Conservation (phyloP, 2,797 vertebrate species). For the Ispidina picta region DNA sequence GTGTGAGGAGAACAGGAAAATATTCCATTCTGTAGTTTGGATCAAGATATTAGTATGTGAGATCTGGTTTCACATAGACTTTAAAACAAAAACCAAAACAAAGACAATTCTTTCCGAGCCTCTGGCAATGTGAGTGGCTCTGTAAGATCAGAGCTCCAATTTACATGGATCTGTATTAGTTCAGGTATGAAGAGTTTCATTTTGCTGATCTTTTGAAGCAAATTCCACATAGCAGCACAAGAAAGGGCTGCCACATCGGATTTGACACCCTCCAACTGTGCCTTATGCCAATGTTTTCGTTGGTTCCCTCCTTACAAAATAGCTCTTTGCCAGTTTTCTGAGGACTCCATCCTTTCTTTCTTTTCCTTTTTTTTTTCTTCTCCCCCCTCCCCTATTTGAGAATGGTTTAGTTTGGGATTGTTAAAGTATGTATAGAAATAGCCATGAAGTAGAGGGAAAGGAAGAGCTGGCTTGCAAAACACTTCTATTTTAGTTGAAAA, state of each 20-base stretch:
- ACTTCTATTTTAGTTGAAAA: slow-evolving; percentile 8
- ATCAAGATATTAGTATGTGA: slow-evolving; percentile 69
- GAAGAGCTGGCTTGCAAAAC: slow-evolving; percentile 25
- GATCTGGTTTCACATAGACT: slow-evolving; percentile 70
- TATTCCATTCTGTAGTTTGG: slow-evolving; percentile 41
- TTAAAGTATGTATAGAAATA: slow-evolving; percentile 61
- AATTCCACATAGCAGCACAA: slow-evolving; percentile 72
- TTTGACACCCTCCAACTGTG: slow-evolving; percentile 76
- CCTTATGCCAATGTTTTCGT: slow-evolving; percentile 71
- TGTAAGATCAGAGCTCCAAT: slow-evolving; percentile 68
- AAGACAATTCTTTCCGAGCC: slow-evolving; percentile 56
- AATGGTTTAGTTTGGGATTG: slow-evolving; percentile 46
- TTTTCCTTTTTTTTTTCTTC: neutral
- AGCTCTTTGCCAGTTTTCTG: slow-evolving; percentile 72
- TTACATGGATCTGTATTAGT: slow-evolving; percentile 77
- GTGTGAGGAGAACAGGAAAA: slow-evolving; percentile 41
- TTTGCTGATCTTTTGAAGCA: slow-evolving; percentile 71
- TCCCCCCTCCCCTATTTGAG: neutral
- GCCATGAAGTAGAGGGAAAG: slow-evolving; percentile 52
- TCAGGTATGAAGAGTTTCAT: slow-evolving; percentile 72
- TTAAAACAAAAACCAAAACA: slow-evolving; percentile 52
- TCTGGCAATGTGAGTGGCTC: slow-evolving; percentile 49
- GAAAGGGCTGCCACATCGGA: slow-evolving; percentile 74
- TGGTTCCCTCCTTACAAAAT: slow-evolving; percentile 69
- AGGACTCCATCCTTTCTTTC: slow-evolving; percentile 62